A percentile compares a stretch with the other conserved stretches of the same genome.
Evolutionary conservation across 2,888 invertebrate genomes (phyloP).

Genomic region (Caenorhabditis sulstoni): DNA sequence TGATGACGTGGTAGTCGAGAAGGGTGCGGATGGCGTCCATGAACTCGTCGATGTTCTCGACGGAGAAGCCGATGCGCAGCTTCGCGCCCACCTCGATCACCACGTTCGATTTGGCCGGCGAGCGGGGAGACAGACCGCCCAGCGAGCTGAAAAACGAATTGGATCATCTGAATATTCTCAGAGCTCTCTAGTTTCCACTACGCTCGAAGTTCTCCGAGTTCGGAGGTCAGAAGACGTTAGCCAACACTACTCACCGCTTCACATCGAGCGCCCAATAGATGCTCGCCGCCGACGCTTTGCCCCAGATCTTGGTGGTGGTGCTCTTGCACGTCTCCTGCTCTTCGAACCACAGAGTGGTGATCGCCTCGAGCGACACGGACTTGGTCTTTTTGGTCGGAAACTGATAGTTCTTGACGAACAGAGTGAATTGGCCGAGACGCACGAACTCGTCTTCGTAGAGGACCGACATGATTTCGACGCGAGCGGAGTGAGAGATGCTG

Average conservation of each 20-base stretch:
- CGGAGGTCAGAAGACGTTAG: too few relatives aligned
- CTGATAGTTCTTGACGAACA: conserved; percentile 68
- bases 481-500: neutral
- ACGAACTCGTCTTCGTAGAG: conserved; percentile 72
- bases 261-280: conserved; percentile 72
- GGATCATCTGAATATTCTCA: too few relatives aligned
- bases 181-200: too few relatives aligned
- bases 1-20: conserved; percentile 71
- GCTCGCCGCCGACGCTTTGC: conserved; percentile 62
- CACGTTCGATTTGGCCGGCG: conserved; percentile 61
- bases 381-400: conserved; percentile 66
- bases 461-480: conserved; percentile 53
- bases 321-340: conserved; percentile 65
- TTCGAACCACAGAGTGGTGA: conserved; percentile 67
- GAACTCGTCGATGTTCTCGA: conserved; percentile 67
- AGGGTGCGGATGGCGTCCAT: conserved; percentile 71
- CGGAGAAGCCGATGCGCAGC: conserved; percentile 68
- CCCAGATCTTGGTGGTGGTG: conserved; percentile 65
- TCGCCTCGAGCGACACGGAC: conserved; percentile 53
- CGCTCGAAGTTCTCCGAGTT: too few relatives aligned
- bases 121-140: conserved; percentile 36
- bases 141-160: conserved; percentile 62
- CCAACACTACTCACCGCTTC: conserved; percentile 56
- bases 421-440: conserved; percentile 59
- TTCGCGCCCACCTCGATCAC: conserved; percentile 67